Percentiles rank a stretch among this genome's conserved stretches.
phyloP scores from a whole-genome alignment of 2,113 vertebrate genomes.

The Syrrhaptes paradoxus region DNA sequence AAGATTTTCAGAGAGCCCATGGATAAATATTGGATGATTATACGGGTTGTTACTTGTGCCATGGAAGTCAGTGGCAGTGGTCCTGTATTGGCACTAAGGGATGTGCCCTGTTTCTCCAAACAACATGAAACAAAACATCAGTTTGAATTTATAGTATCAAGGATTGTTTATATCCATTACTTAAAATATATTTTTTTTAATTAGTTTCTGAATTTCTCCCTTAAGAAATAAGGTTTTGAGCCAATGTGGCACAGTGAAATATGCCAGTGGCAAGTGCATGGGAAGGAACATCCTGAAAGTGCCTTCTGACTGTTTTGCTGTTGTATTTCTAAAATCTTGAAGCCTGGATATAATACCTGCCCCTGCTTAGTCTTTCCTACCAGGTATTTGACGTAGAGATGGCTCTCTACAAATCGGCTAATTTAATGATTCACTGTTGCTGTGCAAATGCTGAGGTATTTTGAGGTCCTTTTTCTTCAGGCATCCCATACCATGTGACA shows the following conservation, averaged over 20 bases:
- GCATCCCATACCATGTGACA: background rate
- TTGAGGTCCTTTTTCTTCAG: background rate
- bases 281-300: background rate
- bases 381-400: background rate
- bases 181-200: background rate
- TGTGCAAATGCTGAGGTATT: background rate
- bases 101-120: background rate
- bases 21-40: background rate
- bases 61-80: background rate
- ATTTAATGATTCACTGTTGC: background rate
- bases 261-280: background rate
- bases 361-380: background rate
- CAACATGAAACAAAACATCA: background rate
- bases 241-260: background rate
- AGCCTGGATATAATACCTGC: background rate
- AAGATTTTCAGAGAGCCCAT: background rate
- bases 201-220: background rate
- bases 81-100: background rate
- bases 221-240: background rate
- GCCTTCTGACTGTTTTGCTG: background rate
- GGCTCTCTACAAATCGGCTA: background rate
- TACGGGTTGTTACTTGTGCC: background rate
- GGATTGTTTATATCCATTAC: background rate
- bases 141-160: background rate
- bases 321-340: background rate